Conservation (phyloP, 2,113 vertebrate species). For the Sinocyclocheilus anshuiensis region DNA sequence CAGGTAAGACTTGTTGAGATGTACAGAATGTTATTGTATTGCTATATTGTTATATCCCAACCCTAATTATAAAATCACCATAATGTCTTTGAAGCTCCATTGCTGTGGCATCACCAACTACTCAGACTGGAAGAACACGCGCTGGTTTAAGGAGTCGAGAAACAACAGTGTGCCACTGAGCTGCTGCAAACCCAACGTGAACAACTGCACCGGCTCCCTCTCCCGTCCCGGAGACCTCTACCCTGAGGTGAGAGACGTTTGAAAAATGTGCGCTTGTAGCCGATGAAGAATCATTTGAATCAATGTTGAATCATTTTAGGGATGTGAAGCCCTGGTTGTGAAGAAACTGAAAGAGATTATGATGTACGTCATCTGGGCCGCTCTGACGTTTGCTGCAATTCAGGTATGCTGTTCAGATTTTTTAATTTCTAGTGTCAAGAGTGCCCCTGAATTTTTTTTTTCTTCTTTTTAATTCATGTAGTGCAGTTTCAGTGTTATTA, state of each 20-base stretch:
- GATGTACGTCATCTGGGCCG: slow-evolving; percentile 98
- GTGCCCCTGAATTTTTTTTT: neutral
- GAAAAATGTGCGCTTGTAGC: neutral
- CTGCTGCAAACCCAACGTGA: slow-evolving; percentile 87
- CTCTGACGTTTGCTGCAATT: slow-evolving; percentile 91
- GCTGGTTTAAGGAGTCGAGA: slow-evolving; percentile 92
- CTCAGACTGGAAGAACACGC: slow-evolving; percentile 91
- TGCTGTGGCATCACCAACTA: slow-evolving; percentile 96
- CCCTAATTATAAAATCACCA: neutral
- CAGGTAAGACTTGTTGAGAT: slow-evolving; percentile 80
- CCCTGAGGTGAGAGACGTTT: slow-evolving; percentile 80
- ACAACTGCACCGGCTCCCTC: slow-evolving; percentile 89
- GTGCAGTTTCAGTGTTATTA: neutral
- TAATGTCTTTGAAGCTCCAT: slow-evolving; percentile 76
- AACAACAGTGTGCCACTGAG: slow-evolving; percentile 96
- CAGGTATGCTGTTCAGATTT: slow-evolving; percentile 78
- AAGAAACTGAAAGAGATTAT: slow-evolving; percentile 97
- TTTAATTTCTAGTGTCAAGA: neutral
- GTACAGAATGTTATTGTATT: neutral
- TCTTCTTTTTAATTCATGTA: neutral
- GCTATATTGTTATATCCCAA: neutral
- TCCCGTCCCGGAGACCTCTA: slow-evolving; percentile 86
- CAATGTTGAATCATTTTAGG: slow-evolving; percentile 73
- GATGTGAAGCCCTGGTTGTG: slow-evolving; percentile 93
- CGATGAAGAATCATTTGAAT: no score